phyloP scores from a whole-genome alignment of 1,140 invertebrate genomes.

The Heliothis subflexa region DNA sequence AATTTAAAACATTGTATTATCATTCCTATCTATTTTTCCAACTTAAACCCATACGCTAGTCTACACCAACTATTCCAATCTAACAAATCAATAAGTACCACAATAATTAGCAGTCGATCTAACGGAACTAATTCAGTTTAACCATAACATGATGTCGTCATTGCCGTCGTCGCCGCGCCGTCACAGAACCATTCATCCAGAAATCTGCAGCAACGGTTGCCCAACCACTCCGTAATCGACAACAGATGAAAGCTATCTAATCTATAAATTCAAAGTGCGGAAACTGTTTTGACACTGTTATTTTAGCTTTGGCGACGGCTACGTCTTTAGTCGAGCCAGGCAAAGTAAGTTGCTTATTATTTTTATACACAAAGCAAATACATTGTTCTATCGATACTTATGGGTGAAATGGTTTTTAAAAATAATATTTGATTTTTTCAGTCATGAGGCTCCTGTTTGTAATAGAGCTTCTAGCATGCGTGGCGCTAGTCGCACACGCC shows the following conservation, averaged over 20 bases:
- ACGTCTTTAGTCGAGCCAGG: conserved; percentile 62
- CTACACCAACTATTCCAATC: neutral
- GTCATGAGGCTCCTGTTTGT: conserved; percentile 78
- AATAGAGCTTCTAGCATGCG: conserved; percentile 62
- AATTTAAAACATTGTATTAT: conserved; percentile 42
- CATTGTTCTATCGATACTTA: neutral
- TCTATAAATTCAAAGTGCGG: conserved; percentile 81
- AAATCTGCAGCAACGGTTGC: conserved; percentile 82
- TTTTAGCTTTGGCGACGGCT: conserved; percentile 58
- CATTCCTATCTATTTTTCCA: neutral
- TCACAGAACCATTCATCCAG: conserved; percentile 77
- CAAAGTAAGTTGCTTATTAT: conserved; percentile 49
- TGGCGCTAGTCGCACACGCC: conserved; percentile 60
- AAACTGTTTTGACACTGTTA: conserved; percentile 73
- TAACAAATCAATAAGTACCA: conserved; percentile 57
- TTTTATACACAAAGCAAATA: neutral
- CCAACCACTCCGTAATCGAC: conserved; percentile 77
- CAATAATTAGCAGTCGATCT: conserved; percentile 47
- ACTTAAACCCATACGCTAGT: neutral
- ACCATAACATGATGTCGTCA: conserved; percentile 77
- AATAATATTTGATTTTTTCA: conserved; percentile 54
- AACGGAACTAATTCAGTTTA: conserved; percentile 77
- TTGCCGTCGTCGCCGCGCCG: conserved; percentile 46
- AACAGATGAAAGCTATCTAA: conserved; percentile 78
- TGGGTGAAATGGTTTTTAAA: neutral